A percentile compares a stretch with the other conserved stretches of the same genome.
Evolutionary conservation across 2,113 vertebrate genomes (phyloP).

Genomic region (Pachyramphus minor): DNA sequence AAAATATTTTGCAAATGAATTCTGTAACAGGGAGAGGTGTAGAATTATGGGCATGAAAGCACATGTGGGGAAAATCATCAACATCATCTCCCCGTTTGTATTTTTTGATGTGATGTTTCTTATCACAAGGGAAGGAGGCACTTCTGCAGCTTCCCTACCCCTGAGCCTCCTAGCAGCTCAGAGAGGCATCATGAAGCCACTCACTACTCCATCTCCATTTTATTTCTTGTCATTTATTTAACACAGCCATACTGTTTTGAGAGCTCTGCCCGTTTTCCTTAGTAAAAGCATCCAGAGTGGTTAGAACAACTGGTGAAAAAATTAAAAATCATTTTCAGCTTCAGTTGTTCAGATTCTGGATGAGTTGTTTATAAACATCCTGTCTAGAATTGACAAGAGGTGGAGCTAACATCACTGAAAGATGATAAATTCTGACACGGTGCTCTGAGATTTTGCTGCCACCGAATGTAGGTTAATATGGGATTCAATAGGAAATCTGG

Average conservation of each 20-base stretch:
- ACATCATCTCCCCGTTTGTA: background rate
- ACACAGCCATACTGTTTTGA: background rate
- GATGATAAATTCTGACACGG: slow-evolving; percentile 44
- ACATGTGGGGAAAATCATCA: background rate
- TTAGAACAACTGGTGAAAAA: slow-evolving; percentile 6
- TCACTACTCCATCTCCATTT: background rate
- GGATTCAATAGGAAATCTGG: slow-evolving; percentile 60
- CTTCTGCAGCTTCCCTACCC: background rate
- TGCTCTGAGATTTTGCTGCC: slow-evolving; percentile 33
- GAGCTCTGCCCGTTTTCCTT: background rate
- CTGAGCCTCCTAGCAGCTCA: background rate
- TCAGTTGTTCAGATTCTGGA: background rate
- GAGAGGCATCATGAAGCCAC: background rate
- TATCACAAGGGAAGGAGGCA: background rate
- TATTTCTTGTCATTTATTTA: background rate
- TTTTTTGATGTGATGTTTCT: background rate
- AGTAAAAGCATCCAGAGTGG: background rate
- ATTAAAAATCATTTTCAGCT: background rate
- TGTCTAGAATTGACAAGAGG: slow-evolving; percentile 9
- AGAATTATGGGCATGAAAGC: background rate
- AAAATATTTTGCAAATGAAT: background rate
- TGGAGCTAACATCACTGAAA: slow-evolving; percentile 2
- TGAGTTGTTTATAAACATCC: slow-evolving; percentile 31
- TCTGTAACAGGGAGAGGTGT: background rate
- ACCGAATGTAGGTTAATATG: slow-evolving; percentile 61